Conservation (phyloP, 1,140 invertebrate genomes). For the Gonatopus flavifemur region DNA sequence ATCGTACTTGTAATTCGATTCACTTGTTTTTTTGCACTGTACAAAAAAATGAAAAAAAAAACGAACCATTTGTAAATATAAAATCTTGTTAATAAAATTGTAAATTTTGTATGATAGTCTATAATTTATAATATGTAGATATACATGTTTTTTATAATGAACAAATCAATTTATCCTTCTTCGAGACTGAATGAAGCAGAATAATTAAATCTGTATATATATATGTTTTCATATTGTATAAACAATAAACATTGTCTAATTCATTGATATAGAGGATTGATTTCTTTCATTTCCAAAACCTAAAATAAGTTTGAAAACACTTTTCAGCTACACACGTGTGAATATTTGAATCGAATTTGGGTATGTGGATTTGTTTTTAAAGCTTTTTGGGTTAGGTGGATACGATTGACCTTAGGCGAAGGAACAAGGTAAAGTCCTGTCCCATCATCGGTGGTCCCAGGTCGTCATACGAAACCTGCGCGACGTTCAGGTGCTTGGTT, state of each 20-base stretch:
- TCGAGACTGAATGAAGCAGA: slow-evolving; percentile 34
- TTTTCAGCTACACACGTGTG: neutral
- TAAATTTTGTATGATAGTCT: slow-evolving; percentile 32
- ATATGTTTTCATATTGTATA: too few relatives aligned
- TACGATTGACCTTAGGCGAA: slow-evolving; percentile 15
- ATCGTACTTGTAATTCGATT: neutral
- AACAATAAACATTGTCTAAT: too few relatives aligned
- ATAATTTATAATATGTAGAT: too few relatives aligned
- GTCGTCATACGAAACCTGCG: slow-evolving; percentile 52
- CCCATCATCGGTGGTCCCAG: slow-evolving; percentile 52
- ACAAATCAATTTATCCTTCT: too few relatives aligned
- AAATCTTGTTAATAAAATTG: slow-evolving; percentile 17
- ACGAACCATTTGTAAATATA: slow-evolving; percentile 11
- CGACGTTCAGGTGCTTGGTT: slow-evolving; percentile 51
- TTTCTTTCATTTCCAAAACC: too few relatives aligned
- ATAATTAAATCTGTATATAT: too few relatives aligned
- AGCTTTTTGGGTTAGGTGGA: neutral
- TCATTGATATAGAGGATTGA: too few relatives aligned
- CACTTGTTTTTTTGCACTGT: neutral
- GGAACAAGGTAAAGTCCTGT: too few relatives aligned
- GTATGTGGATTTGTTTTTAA: neutral
- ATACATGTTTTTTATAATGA: too few relatives aligned
- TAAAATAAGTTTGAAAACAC: neutral
- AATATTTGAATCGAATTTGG: neutral
- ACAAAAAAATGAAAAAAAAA: neutral